Conservation (phyloP, 2,797 vertebrate genomes). For the Aulostomus chinensis region DNA sequence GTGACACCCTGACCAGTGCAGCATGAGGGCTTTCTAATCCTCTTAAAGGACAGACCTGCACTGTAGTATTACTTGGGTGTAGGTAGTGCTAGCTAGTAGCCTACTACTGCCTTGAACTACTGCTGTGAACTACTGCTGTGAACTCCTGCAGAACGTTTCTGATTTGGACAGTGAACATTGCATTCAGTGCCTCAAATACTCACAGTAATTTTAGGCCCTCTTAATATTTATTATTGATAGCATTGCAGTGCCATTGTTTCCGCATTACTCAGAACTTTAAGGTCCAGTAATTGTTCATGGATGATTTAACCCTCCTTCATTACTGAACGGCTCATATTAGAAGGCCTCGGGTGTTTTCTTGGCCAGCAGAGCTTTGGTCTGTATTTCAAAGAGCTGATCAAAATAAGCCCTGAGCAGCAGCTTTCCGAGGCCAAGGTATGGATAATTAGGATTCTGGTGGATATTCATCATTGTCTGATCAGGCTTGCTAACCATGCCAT, state of each 20-base stretch:
- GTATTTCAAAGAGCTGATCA: constrained; percentile 44
- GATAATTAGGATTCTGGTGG: constrained; percentile 50
- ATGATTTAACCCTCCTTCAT: constrained; percentile 16
- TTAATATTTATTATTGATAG: constrained; percentile 24
- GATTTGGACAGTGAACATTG: neutral
- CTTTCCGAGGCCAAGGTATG: constrained; percentile 14
- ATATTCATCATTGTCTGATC: constrained; percentile 59
- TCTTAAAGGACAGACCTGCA: constrained; percentile 64
- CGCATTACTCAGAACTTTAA: no score
- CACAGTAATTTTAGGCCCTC: no score
- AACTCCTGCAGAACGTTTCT: constrained; percentile 2
- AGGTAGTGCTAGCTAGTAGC: constrained; percentile 16
- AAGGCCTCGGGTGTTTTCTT: constrained; percentile 10
- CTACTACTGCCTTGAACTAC: no score
- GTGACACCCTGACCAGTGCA: constrained; percentile 64
- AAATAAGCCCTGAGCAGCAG: constrained; percentile 20
- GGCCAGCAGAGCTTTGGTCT: constrained; percentile 26
- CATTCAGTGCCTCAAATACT: neutral
- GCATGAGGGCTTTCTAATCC: constrained; percentile 64
- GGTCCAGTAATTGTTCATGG: no score
- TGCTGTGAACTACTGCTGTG: no score
- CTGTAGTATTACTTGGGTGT: constrained; percentile 22
- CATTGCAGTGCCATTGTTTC: no score
- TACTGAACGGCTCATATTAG: constrained; percentile 15
- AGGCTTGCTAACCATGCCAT: no score